Base-by-base conservation (phyloP, 2,797 vertebrate genomes). In the Syndactyla subalaris region DNA sequence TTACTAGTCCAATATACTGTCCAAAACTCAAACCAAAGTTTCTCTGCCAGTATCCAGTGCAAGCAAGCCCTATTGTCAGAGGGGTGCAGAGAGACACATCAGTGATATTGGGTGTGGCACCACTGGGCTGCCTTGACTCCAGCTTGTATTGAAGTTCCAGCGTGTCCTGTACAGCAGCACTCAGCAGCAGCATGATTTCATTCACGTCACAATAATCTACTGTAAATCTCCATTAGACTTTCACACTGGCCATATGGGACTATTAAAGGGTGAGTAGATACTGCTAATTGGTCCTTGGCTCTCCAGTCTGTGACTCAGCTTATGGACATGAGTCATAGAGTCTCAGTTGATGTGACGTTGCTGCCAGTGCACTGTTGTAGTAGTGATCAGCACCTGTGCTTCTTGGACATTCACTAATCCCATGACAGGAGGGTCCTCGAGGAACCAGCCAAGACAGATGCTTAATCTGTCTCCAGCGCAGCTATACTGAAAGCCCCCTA, bases 351-450 rank as follows among this genome's bases (percentile, higher is more conserved):
- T 49, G 55, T 32, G 27, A 12, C 9, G 14, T 36, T 43, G 10
- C 27, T 82, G 14, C 54, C 52, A 18, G n/a, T 52, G 46, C 18
- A 27, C 12, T 29, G 17, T 27, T 54, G 7, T 0, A 4, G 13
- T 16, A 10, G 26, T 49, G 63, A 38, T 38, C 14, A 32, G 12
- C 22, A 32, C 32, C 19, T 32, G 8, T 27, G 41, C 10, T 61
- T 7, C 15, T 62, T 55, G 2, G 1, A 2, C 30, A 18, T 19
- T 88, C 22, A 29, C 19, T 38, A 68, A 41, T 62, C 10, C 23
- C 0, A 0, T 58, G 38, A n/a, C 19, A 65, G 22, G 15, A 65
- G 32, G 2, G 19, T 45, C 23, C 30, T 75, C 0, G 0, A 55
- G 27, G 54, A 15, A 49, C 11, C 27, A 29, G 22, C 16, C 8